These are phyloP conservation scores for Microtus obscurus DNA, from an alignment of 2,797 vertebrate genomes.

Conservation along the genomic window DNA sequence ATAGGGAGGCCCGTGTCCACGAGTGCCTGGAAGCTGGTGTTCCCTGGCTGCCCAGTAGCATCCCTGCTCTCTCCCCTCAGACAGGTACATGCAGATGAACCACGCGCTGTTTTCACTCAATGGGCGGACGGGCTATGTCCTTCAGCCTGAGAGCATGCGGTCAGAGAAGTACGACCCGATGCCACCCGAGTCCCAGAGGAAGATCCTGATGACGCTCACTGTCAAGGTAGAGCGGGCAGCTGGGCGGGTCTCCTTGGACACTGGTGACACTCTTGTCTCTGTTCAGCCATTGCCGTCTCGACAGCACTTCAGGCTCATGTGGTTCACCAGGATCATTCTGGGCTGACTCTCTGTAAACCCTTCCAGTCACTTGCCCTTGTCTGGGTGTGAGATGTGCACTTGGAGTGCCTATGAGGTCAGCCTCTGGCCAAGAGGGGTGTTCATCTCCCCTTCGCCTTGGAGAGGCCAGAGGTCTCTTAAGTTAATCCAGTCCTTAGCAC, in stretches of 20 bases:
- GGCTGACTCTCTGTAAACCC: too few species aligned
- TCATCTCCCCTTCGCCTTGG: neutral
- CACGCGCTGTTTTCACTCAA: constrained; percentile 95
- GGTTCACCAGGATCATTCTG: too few species aligned
- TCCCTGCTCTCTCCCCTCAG: constrained; percentile 85
- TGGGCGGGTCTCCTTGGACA: neutral
- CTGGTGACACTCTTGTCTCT: neutral
- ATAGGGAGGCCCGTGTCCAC: neutral
- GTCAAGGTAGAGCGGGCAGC: constrained; percentile 90
- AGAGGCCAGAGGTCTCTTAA: neutral
- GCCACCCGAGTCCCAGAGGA: constrained; percentile 88
- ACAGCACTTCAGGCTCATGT: neutral
- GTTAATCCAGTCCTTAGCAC: neutral
- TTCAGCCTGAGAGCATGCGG: constrained; percentile 96
- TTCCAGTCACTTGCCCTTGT: neutral
- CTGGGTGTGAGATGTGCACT: neutral
- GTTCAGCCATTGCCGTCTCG: neutral
- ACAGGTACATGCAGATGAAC: constrained; percentile 97
- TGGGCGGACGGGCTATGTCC: constrained; percentile 93
- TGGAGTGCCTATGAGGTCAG: neutral
- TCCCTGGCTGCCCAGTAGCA: neutral
- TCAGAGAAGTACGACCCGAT: constrained; percentile 91
- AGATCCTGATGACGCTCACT: constrained; percentile 90
- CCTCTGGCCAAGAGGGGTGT: neutral
- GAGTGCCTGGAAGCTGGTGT: neutral